These are phyloP conservation scores for Bubo scandiacus DNA, from an alignment of 2,113 vertebrate species.

Conservation along the genomic window DNA sequence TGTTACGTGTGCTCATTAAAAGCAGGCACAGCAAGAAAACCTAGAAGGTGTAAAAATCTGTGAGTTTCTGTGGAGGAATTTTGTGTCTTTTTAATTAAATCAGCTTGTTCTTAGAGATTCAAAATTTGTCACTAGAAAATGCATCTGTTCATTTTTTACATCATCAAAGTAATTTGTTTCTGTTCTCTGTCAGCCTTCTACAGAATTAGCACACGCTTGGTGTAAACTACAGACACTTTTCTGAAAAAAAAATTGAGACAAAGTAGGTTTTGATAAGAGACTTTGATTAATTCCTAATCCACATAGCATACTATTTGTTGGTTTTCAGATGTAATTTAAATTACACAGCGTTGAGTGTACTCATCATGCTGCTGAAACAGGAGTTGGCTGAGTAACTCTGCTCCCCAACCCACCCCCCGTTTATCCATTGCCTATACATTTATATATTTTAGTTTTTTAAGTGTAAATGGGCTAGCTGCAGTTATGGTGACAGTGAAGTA, in stretches of 20 bases:
- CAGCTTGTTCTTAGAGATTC: neutral
- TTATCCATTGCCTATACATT: neutral
- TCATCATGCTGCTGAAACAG: neutral
- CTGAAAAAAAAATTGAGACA: neutral
- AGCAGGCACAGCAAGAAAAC: neutral
- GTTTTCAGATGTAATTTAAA: neutral
- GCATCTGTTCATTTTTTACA: neutral
- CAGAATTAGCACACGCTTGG: too few species aligned
- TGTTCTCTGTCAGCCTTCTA: neutral
- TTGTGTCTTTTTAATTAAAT: neutral
- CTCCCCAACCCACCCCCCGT: neutral
- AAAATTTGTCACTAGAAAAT: neutral
- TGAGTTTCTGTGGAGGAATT: neutral
- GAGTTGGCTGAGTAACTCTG: neutral
- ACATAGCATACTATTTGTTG: neutral
- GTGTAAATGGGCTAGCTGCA: accelerated
- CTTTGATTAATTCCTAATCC: neutral
- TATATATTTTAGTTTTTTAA: neutral
- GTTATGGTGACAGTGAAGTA: neutral
- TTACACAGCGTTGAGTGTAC: neutral
- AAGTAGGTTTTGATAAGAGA: neutral
- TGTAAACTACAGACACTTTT: neutral
- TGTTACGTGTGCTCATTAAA: neutral
- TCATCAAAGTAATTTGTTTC: neutral
- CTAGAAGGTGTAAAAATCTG: neutral